These are phyloP conservation scores for Protomyctophum bolini DNA, from an alignment of 2,113 vertebrate genomes.

Conservation along the genomic window DNA sequence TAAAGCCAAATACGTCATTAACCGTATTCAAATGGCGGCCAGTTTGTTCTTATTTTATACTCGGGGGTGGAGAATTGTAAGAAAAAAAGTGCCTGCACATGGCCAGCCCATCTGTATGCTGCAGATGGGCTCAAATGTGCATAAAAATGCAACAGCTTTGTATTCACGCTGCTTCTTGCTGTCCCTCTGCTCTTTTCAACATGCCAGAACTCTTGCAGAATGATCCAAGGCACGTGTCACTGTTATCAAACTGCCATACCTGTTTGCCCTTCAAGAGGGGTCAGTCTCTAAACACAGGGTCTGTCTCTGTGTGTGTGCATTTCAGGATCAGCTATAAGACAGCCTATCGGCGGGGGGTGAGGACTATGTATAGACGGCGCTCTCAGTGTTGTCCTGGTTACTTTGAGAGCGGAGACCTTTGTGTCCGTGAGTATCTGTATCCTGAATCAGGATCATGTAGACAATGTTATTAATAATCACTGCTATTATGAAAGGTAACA, in stretches of 20 bases:
- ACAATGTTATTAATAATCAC: too few species aligned
- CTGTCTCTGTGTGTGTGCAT: slow-evolving; percentile 51
- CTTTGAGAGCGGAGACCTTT: slow-evolving; percentile 94
- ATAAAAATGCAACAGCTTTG: not conserved
- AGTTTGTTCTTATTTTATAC: too few species aligned
- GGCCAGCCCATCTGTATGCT: slow-evolving; percentile 25
- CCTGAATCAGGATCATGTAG: not conserved
- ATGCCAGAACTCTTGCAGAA: slow-evolving; percentile 15
- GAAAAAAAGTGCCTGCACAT: too few species aligned
- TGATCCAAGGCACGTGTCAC: not conserved
- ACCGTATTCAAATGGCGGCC: too few species aligned
- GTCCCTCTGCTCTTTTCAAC: slow-evolving; percentile 13
- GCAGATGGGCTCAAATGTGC: not conserved
- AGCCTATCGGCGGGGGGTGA: slow-evolving; percentile 92
- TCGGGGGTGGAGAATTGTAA: too few species aligned
- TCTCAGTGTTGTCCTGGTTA: slow-evolving; percentile 99
- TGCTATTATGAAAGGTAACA: too few species aligned
- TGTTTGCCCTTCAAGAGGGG: slow-evolving; percentile 47
- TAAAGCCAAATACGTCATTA: slow-evolving; percentile 34
- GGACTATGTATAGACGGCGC: slow-evolving; percentile 97
- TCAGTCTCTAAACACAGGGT: slow-evolving; percentile 28
- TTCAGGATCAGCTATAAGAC: slow-evolving; percentile 98
- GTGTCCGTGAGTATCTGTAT: slow-evolving; percentile 88
- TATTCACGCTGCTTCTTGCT: not conserved
- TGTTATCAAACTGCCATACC: slow-evolving; percentile 15